phyloP scores from a whole-genome alignment of 1,140 invertebrate genomes.

The Caenorhabditis inopinata region DNA sequence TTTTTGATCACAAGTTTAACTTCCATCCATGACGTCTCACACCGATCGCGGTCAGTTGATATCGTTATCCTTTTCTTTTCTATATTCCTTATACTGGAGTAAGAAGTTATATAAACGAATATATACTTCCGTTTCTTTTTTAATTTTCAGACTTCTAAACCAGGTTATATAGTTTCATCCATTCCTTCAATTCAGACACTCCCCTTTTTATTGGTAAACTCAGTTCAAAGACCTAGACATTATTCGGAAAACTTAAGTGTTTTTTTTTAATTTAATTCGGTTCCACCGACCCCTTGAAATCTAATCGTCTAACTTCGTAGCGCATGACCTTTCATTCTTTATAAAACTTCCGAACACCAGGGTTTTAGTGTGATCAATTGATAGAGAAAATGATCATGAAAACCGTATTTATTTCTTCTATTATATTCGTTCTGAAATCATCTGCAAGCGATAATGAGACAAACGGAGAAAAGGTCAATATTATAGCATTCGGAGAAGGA shows the following conservation, averaged over 20 bases:
- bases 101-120: no score
- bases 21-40: no score
- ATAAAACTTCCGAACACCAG: neutral
- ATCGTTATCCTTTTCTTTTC: no score
- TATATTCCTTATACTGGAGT: no score
- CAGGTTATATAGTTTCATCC: slow-evolving; percentile 4
- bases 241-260: neutral
- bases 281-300: slow-evolving; percentile 24
- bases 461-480: slow-evolving; percentile 2
- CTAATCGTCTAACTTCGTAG: slow-evolving; percentile 27
- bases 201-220: neutral
- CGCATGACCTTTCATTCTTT: neutral
- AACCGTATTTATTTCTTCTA: neutral
- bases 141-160: neutral
- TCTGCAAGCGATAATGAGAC: neutral
- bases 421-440: neutral
- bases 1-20: neutral
- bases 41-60: no score
- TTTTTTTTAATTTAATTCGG: neutral
- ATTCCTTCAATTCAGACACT: neutral
- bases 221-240: neutral
- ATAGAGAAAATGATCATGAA: neutral
- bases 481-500: slow-evolving; percentile 16
- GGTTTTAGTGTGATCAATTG: neutral
- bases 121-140: neutral